Base-by-base conservation (phyloP, 2,888 invertebrate species). In the Pyrrhia umbra region DNA sequence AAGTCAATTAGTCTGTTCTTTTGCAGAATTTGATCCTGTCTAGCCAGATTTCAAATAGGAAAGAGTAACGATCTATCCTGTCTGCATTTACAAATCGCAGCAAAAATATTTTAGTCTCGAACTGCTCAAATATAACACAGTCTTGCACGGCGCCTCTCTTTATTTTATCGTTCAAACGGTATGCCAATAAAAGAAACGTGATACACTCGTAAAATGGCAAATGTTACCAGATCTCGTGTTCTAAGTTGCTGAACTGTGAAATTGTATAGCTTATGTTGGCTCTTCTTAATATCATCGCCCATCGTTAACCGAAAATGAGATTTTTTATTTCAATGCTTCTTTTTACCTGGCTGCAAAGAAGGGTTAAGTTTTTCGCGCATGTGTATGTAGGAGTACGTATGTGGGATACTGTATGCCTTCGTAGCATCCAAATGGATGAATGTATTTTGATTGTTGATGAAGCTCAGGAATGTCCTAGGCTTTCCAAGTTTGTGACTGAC, bases 141-240 rank as follows among this genome's bases (percentile, higher is more conserved):
- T 45, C 25, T 21, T 49, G 23, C 30, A 27, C 52, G 39, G 27
- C 52, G 64, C 46, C 34, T 57, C 52, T 40, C 70, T 15, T 51
- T 62, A 54, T 72, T 82, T 78, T 76, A 81, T 73, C 55, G 64
- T 66, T 68, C 62, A 70, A 76, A 76, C 78, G 77, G 75, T 64
- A 80, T 76, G 75, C 68, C 76, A 84, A 83, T 83, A 85, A 84
- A 83, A 82, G 69, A 77, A 76, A 79, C 75, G 76, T 73, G 78
- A 81, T 77, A 75, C 66, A 75, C 71, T 82, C 84, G 78, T 85
- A 84, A 86, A 85, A 66, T 63, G 75, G 75, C 65, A 76, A 76
- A 80, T 76, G 77, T 80, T 80, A 72, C 74, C 81, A 82, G 72
- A 78, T 78, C 71, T 68, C 63, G 60, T 60, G 72, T 71, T 68